phyloP scores from a whole-genome alignment of 2,888 invertebrate species.

The Margaritifera margaritifera region DNA sequence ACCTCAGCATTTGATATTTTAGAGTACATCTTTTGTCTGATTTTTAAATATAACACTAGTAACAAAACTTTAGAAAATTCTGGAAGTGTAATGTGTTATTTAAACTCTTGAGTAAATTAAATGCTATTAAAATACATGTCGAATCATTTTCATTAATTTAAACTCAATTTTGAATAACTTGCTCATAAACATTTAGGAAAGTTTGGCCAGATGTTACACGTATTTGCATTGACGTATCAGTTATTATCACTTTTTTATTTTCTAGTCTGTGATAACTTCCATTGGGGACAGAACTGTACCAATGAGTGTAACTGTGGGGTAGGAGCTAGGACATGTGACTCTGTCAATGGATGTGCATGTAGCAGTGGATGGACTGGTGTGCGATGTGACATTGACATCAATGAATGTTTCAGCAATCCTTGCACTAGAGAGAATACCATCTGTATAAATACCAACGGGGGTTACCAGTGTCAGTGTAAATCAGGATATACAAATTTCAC shows the following conservation, averaged over 20 bases:
- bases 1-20: too few species aligned
- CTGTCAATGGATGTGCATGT: slow-evolving; percentile 39
- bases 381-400: slow-evolving; percentile 13
- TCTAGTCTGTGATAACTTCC: slow-evolving; percentile 35
- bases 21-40: too few species aligned
- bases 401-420: slow-evolving; percentile 14
- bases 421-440: slow-evolving; percentile 28
- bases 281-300: slow-evolving; percentile 31
- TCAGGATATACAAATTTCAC: slow-evolving; percentile 27
- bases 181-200: too few species aligned
- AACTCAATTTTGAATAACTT: too few species aligned
- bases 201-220: too few species aligned
- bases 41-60: too few species aligned
- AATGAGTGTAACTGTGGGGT: slow-evolving; percentile 36
- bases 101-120: too few species aligned
- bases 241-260: neutral
- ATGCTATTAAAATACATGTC: too few species aligned
- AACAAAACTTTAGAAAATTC: too few species aligned
- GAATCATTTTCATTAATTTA: too few species aligned
- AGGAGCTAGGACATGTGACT: slow-evolving; percentile 30
- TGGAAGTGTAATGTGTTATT: too few species aligned
- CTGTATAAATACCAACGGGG: slow-evolving; percentile 37
- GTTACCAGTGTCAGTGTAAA: slow-evolving; percentile 35
- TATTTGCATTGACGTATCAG: too few species aligned
- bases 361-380: slow-evolving; percentile 33